Conservation (phyloP, 2,888 invertebrate species). For the Drosophila setosimentum region DNA sequence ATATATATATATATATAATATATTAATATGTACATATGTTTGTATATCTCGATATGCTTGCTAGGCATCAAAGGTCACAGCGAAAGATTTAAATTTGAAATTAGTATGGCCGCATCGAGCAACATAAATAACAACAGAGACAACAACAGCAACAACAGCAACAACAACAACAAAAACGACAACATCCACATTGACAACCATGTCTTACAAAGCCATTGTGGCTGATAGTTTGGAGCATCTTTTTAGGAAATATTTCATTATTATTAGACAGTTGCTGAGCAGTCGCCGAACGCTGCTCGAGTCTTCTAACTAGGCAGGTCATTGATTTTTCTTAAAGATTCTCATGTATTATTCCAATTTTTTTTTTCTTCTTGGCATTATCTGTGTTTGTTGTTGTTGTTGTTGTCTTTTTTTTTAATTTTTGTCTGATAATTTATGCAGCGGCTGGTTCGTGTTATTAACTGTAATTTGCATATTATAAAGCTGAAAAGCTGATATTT, state of each 20-base stretch:
- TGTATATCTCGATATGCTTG: slow-evolving; percentile 52
- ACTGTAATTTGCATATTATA: slow-evolving; percentile 73
- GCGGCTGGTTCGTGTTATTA: slow-evolving; percentile 58
- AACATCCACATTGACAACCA: slow-evolving; percentile 36
- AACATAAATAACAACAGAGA: slow-evolving; percentile 61
- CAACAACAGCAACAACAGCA: slow-evolving; percentile 9
- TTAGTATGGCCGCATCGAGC: slow-evolving; percentile 69
- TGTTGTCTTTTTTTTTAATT: not conserved
- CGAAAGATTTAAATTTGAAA: slow-evolving; percentile 74
- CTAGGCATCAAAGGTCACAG: slow-evolving; percentile 79
- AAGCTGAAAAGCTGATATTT: slow-evolving; percentile 12
- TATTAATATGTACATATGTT: slow-evolving; percentile 10
- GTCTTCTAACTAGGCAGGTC: slow-evolving; percentile 50
- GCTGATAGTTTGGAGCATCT: slow-evolving; percentile 31
- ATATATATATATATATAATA: slow-evolving; percentile 24
- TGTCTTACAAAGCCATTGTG: slow-evolving; percentile 44
- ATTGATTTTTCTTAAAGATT: slow-evolving; percentile 60
- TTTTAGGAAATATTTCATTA: slow-evolving; percentile 78
- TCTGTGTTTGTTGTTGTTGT: not conserved
- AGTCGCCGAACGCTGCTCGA: slow-evolving; percentile 28
- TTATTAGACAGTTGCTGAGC: slow-evolving; percentile 79
- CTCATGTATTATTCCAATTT: slow-evolving; percentile 19
- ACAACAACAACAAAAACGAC: slow-evolving; percentile 29
- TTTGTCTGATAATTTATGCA: slow-evolving; percentile 66
- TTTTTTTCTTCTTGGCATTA: not conserved